A percentile compares a stretch with the other conserved stretches of the same genome.
phyloP scores from a whole-genome alignment of 2,113 vertebrate species.

The Sardina pilchardus region DNA sequence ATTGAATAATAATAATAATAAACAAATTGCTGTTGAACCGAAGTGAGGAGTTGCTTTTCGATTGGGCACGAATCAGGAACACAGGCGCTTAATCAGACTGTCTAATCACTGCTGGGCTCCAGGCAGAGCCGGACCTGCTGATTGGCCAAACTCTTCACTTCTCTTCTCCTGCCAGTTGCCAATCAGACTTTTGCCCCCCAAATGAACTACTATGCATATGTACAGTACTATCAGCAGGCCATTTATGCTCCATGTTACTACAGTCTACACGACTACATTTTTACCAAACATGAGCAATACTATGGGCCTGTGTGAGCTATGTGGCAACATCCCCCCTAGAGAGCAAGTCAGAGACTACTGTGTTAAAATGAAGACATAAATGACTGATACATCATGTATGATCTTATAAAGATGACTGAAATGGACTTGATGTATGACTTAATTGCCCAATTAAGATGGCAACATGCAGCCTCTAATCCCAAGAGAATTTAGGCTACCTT shows the following conservation, averaged over 20 bases:
- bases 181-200: neutral
- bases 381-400: neutral
- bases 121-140: neutral
- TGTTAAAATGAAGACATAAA: neutral
- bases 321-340: neutral
- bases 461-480: neutral
- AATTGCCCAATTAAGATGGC: neutral
- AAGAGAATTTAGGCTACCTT: neutral
- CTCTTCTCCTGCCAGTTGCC: neutral
- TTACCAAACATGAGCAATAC: too few species aligned
- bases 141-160: neutral
- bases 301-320: neutral
- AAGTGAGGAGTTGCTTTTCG: too few species aligned
- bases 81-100: neutral
- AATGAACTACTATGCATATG: neutral
- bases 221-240: too few species aligned
- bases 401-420: neutral
- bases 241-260: too few species aligned
- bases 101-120: neutral
- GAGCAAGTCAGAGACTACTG: neutral
- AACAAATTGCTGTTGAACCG: neutral
- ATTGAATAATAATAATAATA: neutral
- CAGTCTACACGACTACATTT: too few species aligned
- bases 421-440: neutral
- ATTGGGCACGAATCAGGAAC: neutral